Evolutionary conservation across 2,797 vertebrate genomes (phyloP).

Genomic region (Microctenopoma lineatum): DNA sequence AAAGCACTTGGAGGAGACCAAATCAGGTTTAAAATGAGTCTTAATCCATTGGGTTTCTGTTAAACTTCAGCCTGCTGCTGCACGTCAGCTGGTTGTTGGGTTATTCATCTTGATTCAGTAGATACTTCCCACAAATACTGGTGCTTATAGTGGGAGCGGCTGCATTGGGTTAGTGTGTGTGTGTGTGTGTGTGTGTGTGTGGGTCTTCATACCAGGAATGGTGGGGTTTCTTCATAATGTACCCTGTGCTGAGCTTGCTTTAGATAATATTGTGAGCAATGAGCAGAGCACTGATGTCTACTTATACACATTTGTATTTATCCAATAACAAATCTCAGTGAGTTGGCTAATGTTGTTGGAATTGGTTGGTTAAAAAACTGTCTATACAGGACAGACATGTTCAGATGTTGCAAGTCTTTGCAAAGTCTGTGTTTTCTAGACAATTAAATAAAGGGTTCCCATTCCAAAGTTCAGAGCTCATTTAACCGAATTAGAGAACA

Average conservation of each 20-base stretch:
- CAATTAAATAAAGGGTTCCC: conserved; percentile 60
- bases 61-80: not conserved
- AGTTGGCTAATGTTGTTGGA: conserved; percentile 5
- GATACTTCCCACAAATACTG: not conserved
- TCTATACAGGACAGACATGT: conserved; percentile 10
- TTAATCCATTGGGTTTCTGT: not conserved
- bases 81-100: not conserved
- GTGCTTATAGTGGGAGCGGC: not conserved
- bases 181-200: too few species aligned
- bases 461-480: conserved; percentile 46
- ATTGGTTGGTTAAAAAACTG: not conserved
- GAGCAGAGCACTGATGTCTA: not conserved
- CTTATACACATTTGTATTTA: not conserved
- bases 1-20: not conserved
- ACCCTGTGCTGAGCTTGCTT: not conserved
- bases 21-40: not conserved
- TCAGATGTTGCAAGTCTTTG: conserved; percentile 18
- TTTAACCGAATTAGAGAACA: conserved; percentile 66
- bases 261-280: not conserved
- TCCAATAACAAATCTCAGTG: not conserved
- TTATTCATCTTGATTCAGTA: not conserved
- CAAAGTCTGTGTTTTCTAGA: conserved; percentile 43
- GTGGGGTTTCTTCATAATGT: too few species aligned
- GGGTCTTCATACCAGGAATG: too few species aligned
- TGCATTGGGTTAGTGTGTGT: too few species aligned